Percentiles rank a stretch among this genome's conserved stretches.
These are phyloP conservation scores for Lasioglossum oenotherae DNA, from an alignment of 2,888 invertebrate genomes.

Conservation along the genomic window DNA sequence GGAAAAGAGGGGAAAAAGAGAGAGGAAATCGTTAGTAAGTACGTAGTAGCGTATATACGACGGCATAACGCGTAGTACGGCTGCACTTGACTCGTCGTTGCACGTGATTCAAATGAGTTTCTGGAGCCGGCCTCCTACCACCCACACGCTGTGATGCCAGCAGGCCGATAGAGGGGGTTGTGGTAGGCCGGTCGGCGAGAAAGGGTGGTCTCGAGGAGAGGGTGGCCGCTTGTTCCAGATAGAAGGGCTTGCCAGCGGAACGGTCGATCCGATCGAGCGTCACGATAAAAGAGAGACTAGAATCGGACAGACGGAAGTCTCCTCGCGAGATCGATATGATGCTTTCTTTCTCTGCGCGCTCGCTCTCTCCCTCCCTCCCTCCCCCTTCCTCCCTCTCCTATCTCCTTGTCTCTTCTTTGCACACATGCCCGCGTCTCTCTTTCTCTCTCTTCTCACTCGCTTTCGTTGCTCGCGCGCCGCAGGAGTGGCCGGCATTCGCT, in stretches of 20 bases:
- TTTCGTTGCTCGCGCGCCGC: slow-evolving; percentile 27
- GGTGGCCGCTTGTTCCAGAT: slow-evolving; percentile 66
- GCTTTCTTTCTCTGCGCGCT: slow-evolving; percentile 36
- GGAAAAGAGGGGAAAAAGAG: background rate
- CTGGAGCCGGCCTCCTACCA: slow-evolving; percentile 53
- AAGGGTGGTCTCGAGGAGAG: slow-evolving; percentile 50
- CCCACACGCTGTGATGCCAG: slow-evolving; percentile 38
- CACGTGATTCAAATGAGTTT: slow-evolving; percentile 77
- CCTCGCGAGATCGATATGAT: slow-evolving; percentile 69
- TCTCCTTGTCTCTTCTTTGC: slow-evolving; percentile 17
- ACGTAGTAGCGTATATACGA: slow-evolving; percentile 48
- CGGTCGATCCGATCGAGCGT: slow-evolving; percentile 72
- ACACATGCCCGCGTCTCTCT: background rate
- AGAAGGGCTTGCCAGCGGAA: slow-evolving; percentile 65
- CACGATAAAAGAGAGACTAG: slow-evolving; percentile 69
- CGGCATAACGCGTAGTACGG: slow-evolving; percentile 64
- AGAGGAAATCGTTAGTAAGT: slow-evolving; percentile 49
- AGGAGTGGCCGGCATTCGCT: slow-evolving; percentile 39
- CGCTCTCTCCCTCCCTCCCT: slow-evolving; percentile 15
- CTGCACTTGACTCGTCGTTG: slow-evolving; percentile 71
- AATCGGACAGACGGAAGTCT: slow-evolving; percentile 71
- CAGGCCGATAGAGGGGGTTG: slow-evolving; percentile 46
- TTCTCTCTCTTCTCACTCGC: background rate
- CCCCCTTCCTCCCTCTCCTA: slow-evolving; percentile 9
- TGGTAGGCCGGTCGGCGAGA: slow-evolving; percentile 43